A percentile compares a stretch with the other conserved stretches of the same genome.
Evolutionary conservation across 2,113 vertebrate species (phyloP).

Genomic region (Gila orcuttii): DNA sequence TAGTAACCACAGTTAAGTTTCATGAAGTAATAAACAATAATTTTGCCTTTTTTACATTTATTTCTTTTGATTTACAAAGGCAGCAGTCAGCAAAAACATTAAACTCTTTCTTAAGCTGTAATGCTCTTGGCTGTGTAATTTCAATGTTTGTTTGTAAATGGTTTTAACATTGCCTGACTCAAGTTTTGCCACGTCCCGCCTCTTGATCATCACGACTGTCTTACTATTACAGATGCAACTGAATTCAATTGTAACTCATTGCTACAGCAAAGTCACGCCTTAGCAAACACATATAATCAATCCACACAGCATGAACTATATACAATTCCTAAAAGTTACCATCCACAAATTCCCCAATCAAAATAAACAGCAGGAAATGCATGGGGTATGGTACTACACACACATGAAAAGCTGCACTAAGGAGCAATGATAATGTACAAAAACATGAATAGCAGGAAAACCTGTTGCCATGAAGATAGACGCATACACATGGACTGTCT

Average conservation of each 20-base stretch:
- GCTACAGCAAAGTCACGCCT: not conserved
- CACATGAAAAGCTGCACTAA: not conserved
- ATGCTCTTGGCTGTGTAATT: not conserved
- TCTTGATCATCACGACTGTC: not conserved
- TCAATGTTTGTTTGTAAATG: not conserved
- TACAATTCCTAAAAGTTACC: not conserved
- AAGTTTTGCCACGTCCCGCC: not conserved
- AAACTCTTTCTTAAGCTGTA: not conserved
- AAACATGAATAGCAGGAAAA: not conserved
- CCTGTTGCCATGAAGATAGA: not conserved
- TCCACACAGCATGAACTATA: not conserved
- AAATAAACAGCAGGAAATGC: not conserved
- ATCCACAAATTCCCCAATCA: not conserved
- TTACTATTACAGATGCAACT: not conserved
- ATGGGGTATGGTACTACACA: not conserved
- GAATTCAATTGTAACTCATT: not conserved
- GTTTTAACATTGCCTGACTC: not conserved
- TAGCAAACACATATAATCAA: constrained; percentile 22
- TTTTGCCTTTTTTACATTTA: too few relatives aligned
- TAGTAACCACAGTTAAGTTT: not conserved
- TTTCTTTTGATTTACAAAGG: not conserved
- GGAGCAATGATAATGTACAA: not conserved
- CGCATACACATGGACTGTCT: not conserved
- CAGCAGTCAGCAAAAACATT: not conserved
- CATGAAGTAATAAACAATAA: not conserved